These are phyloP conservation scores for Himalopsyche kuldschensis DNA, from an alignment of 2,888 invertebrate species.

Conservation along the genomic window DNA sequence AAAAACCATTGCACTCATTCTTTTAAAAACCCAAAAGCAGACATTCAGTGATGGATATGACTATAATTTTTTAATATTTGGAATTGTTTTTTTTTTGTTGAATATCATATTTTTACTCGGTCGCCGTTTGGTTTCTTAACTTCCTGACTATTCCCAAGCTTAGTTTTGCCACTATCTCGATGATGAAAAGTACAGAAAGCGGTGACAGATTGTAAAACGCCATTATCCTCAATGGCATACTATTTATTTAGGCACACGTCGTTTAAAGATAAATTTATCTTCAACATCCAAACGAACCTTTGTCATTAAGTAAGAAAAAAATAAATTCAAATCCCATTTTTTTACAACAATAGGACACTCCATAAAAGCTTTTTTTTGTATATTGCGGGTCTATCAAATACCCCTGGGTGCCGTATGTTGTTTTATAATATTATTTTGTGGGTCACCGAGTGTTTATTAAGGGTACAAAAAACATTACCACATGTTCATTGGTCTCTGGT, in stretches of 20 bases:
- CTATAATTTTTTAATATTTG: no score
- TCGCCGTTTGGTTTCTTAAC: no score
- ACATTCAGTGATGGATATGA: no score
- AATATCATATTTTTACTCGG: no score
- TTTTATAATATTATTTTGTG: background rate
- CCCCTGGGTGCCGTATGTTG: slow-evolving; percentile 37
- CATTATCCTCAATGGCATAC: background rate
- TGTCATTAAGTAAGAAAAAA: slow-evolving; percentile 2
- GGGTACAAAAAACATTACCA: background rate
- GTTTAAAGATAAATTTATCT: slow-evolving; percentile 61
- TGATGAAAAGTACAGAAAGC: background rate
- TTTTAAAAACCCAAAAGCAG: no score
- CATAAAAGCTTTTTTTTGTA: slow-evolving; percentile 18
- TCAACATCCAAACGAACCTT: slow-evolving; percentile 32
- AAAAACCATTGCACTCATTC: no score
- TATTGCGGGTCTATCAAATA: background rate
- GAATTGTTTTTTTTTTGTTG: no score
- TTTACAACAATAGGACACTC: background rate
- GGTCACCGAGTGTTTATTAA: background rate
- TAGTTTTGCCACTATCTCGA: no score
- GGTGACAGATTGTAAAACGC: background rate
- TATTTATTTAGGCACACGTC: slow-evolving; percentile 47
- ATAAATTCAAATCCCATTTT: slow-evolving; percentile 12
- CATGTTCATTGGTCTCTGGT: slow-evolving; percentile 3
- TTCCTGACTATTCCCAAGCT: no score